Conservation (phyloP, 1,140 invertebrate species). For the Tetraneura akinire region DNA sequence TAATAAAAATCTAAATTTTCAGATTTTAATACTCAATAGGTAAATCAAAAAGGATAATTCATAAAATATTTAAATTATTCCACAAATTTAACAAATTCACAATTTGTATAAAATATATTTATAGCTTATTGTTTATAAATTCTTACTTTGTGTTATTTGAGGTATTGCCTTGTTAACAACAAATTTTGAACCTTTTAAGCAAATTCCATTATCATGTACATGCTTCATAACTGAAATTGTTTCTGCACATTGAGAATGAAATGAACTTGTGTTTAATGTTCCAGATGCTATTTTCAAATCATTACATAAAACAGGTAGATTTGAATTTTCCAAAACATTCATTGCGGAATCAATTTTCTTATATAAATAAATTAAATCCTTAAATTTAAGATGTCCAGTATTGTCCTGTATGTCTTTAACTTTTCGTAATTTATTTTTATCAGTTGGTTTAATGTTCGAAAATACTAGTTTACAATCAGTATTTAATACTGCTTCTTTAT, state of each 20-base stretch:
- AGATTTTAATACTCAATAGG: too few species aligned
- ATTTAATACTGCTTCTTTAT: background rate
- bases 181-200: background rate
- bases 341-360: background rate
- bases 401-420: background rate
- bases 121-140: background rate
- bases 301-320: background rate
- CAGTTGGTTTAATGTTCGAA: background rate
- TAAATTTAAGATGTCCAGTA: background rate
- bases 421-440: background rate
- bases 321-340: background rate
- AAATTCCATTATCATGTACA: slow-evolving; percentile 1
- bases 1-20: too few species aligned
- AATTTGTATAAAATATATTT: too few species aligned
- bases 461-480: background rate
- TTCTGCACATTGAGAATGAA: background rate
- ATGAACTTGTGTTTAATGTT: background rate
- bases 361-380: background rate
- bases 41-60: too few species aligned
- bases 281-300: background rate
- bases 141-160: background rate
- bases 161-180: background rate
- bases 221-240: background rate
- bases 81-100: too few species aligned
- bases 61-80: too few species aligned